phyloP scores from a whole-genome alignment of 2,888 invertebrate species.

The Branchellion lobata region DNA sequence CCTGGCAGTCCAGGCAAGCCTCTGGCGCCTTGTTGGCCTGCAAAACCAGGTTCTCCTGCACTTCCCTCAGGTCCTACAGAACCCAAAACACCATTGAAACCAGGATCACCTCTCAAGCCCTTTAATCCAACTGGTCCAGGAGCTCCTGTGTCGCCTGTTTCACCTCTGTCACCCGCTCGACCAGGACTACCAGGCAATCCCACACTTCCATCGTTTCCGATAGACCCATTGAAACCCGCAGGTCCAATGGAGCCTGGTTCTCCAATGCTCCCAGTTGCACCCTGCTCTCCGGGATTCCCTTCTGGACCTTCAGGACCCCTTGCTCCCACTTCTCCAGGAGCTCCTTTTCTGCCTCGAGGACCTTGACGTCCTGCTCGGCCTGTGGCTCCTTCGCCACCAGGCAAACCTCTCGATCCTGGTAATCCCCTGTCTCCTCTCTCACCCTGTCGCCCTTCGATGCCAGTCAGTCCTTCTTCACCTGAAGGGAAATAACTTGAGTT shows the following conservation, averaged over 20 bases:
- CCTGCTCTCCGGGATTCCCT: not conserved
- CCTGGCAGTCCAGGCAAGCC: slow-evolving; percentile 40
- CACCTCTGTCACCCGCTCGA: not conserved
- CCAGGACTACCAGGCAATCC: not conserved
- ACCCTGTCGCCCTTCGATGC: not conserved
- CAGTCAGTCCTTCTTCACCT: not conserved
- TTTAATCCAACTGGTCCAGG: slow-evolving; percentile 32
- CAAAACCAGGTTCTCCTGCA: not conserved
- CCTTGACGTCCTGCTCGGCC: not conserved
- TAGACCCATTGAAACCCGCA: not conserved
- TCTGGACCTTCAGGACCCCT: not conserved
- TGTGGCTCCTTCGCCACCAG: not conserved
- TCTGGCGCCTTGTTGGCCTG: not conserved
- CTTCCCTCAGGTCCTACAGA: not conserved
- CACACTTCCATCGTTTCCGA: not conserved
- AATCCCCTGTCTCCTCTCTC: not conserved
- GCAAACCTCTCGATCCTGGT: not conserved
- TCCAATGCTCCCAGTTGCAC: not conserved
- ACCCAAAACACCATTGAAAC: not conserved
- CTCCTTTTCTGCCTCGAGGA: not conserved
- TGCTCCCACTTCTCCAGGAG: not conserved
- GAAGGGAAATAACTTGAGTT: too few species aligned
- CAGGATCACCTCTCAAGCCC: slow-evolving; percentile 38
- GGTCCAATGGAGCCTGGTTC: not conserved
- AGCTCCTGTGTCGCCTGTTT: slow-evolving; percentile 31